These are phyloP conservation scores for Gulo gulo DNA, from an alignment of 2,113 vertebrate species.

Conservation along the genomic window DNA sequence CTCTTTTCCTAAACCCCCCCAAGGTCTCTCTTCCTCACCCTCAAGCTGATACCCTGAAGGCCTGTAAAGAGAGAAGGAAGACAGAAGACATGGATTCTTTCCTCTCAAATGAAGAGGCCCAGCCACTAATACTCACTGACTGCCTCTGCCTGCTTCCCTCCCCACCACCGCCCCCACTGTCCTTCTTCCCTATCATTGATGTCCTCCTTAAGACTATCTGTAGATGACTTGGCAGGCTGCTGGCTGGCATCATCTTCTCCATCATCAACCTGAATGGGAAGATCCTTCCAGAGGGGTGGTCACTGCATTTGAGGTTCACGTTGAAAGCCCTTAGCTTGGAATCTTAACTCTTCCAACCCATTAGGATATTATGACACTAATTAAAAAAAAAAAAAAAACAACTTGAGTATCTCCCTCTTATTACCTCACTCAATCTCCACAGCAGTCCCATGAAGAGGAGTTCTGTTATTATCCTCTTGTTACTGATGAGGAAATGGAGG, in stretches of 20 bases:
- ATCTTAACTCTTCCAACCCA: background rate
- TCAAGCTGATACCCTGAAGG: background rate
- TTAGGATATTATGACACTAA: background rate
- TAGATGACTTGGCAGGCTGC: background rate
- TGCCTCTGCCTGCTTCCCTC: background rate
- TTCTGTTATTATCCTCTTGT: background rate
- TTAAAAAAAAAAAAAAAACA: background rate
- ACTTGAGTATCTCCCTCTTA: background rate
- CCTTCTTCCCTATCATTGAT: background rate
- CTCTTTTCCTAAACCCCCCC: background rate
- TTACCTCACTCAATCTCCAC: background rate
- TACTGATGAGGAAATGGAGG: background rate
- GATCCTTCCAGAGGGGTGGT: background rate
- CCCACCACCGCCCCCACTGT: rapidly evolving
- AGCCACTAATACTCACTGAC: background rate
- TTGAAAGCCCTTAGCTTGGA: background rate
- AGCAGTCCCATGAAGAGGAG: background rate
- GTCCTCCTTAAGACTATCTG: background rate
- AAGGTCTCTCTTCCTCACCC: background rate
- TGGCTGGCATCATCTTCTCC: background rate
- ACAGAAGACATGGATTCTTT: background rate
- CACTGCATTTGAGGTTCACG: background rate
- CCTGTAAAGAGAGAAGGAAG: background rate
- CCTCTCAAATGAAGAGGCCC: background rate
- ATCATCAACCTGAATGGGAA: background rate